Evolutionary conservation across 2,888 invertebrate genomes (phyloP), one percentile per base, ranked within the genome.

Genomic region (Acanthococcus lagerstroemiae): DNA sequence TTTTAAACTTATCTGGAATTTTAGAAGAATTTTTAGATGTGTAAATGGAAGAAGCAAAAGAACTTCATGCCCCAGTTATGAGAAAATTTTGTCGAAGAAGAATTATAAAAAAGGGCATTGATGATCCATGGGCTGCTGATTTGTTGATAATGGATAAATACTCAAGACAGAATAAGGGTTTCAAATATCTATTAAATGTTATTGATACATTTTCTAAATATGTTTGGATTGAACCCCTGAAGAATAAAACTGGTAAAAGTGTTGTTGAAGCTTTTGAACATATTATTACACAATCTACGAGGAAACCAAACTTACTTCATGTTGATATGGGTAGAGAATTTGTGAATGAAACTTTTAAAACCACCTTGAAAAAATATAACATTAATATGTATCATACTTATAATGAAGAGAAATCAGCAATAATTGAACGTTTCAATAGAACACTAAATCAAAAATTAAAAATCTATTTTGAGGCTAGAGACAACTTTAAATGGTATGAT

Each of bases 141-240:
- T 48, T 68, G 19, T 27, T 68, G 9, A 65, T 67, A 50, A 58
- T 69, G 67, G 15, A 48, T 21, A 17, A 19, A 3, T 52, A 68
- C 25, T 56, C 44, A 2, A 56, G 48, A 52, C 50, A 69, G 46
- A 71, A 70, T 56, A 61, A 68, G 7, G 69, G 69, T 4, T 61
- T 22, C 7, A 54, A 63, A 7, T 71, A 69, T 56, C 55, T 70
- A 5, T 54, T 72, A 27, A 66, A 67, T 9, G 69, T 70, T n/a
- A 69, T 72, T 21, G 70, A 72, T n/a, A 68, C 70, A 4, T 68
- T 70, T 7, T 71, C 69, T 25, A 71, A 71, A 66, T 70, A 68
- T 24, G 70, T 69, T 1, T 72, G 70, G 69, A 67, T 71, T 5
- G 67, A 71, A 56, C 61, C 71, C 1, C 26, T 73, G 15, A 67